phyloP scores from a whole-genome alignment of 2,797 vertebrate genomes.

The Hydrolagus colliei region DNA sequence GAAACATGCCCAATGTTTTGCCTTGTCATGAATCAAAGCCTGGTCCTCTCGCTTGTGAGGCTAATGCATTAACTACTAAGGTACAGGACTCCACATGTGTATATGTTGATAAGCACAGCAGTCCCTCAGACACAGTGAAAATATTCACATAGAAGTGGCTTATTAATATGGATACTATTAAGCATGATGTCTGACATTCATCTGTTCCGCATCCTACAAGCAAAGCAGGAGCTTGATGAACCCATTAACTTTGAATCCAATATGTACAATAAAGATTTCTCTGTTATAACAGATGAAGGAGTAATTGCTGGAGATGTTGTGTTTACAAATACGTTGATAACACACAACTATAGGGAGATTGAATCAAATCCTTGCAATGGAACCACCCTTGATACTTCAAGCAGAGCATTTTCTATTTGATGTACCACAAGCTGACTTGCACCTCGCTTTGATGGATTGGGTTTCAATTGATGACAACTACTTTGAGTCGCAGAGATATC shows the following conservation, averaged over 20 bases:
- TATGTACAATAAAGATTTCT: not conserved
- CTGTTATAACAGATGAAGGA: not conserved
- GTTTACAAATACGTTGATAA: not conserved
- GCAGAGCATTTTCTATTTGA: not conserved
- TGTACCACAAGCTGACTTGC: no score
- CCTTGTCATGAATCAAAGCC: no score
- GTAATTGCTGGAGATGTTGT: not conserved
- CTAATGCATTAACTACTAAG: no score
- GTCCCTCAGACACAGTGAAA: no score
- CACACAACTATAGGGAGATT: no score
- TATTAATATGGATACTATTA: no score
- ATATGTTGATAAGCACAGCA: no score
- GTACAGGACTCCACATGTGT: no score
- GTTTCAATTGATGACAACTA: not conserved
- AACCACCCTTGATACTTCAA: not conserved
- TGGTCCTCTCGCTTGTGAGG: no score
- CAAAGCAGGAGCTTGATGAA: not conserved
- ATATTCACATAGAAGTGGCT: no score
- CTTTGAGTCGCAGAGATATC: not conserved
- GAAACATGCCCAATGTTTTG: no score
- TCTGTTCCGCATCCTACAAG: not conserved
- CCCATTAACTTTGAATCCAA: not conserved
- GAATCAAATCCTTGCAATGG: not conserved
- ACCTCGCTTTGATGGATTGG: conserved; percentile 4
- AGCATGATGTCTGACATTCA: not conserved